Base-by-base conservation (phyloP, 92 coral and sea anemone genomes). In the Micromussa lordhowensis region DNA sequence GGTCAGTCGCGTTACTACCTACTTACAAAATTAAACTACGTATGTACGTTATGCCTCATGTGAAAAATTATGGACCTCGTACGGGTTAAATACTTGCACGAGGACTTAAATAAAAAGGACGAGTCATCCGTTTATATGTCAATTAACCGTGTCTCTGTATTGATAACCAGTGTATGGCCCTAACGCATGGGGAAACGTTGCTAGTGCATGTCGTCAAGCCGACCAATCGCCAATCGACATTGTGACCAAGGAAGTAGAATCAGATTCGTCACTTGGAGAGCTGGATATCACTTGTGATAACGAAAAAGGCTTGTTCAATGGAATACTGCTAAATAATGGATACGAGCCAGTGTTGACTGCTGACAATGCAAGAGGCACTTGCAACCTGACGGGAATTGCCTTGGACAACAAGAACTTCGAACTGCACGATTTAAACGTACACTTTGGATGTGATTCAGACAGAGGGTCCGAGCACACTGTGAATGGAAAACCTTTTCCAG, bases 381-480 rank as follows among this genome's bases (percentile, higher is more conserved):
- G 89, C 24, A 90, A 92, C 36, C 82, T 92, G n/a, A 88, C 92
- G 30, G 90, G 84, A 29, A 85, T 88, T 35, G 84, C 92, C 11
- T 38, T 84, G 80, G 80, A 88, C 26, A 72, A 90, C 44, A 92
- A 80, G 68, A 48, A 59, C 24, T 86, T 63, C 18, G 31, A 86
- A 22, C 89, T 86, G 3, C 89, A 86, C 48, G 87, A 92, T 54
- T 66, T 92, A 16, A 88, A 79, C 81, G 77, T 92, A 82, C 91
- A 87, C 53, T 92, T 92, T 80, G 98, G 98, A 68, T 82, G 93
- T 36, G 92, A 88, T 1, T 54, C 89, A n/a, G 82, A 69, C 34
- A 61, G 86, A 66, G 98, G 98, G 19, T 95, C 98, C 13, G 98
- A 95, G 35, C 98, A 95, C 66, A 88, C 87, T 16, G 77, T 95